Evolutionary conservation across 2,888 invertebrate genomes (phyloP), one percentile per base, ranked within the genome.

Genomic region (Proisotoma minuta): DNA sequence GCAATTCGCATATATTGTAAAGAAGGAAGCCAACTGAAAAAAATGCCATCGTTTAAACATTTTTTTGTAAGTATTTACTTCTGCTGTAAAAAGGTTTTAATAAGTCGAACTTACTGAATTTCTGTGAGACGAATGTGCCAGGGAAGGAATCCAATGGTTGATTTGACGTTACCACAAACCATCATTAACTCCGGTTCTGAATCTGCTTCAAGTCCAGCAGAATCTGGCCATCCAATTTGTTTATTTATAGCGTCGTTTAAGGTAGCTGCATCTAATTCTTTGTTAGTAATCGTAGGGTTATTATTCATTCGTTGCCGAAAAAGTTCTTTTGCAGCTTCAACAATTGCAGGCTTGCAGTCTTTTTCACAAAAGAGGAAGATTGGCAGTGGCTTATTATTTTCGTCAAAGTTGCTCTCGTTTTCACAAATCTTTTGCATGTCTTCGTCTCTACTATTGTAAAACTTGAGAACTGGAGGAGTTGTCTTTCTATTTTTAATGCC

Each of bases 51-150:
- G 8, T 48, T 20, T 48, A 8, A 15, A 15, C 8, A 48, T 8
- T 48, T 48, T 20, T 43, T 15, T 22, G n/a, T 57, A 22, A 20
- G 15, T n/a, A 28, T 24, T 3, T 24, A 12, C 58, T 26, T 48
- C 26, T 18, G n/a, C 23, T 49, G n/a, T n/a, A n/a, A 27, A 22
- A 51, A 22, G 4, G 15, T n/a, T n/a, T n/a, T n/a, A n/a, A n/a
- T n/a, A n/a, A n/a, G n/a, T n/a, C n/a, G n/a, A 56, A 64, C 69
- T 66, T 64, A 71, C 71, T 71, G 67, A 54, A 71, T 69, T 62
- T 71, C 71, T 34, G 69, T 71, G 24, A 71, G 51, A 26, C 71
- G 57, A 49, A 71, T 66, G 59, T 71, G 71, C 71, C 71, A 71
- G 5, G 71, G 69, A 18, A 71, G 62, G 54, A 71, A 71, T n/a